Percentiles rank a stretch among this genome's conserved stretches.
Evolutionary conservation across 2,113 vertebrate genomes (phyloP).

Genomic region (Caretta caretta): DNA sequence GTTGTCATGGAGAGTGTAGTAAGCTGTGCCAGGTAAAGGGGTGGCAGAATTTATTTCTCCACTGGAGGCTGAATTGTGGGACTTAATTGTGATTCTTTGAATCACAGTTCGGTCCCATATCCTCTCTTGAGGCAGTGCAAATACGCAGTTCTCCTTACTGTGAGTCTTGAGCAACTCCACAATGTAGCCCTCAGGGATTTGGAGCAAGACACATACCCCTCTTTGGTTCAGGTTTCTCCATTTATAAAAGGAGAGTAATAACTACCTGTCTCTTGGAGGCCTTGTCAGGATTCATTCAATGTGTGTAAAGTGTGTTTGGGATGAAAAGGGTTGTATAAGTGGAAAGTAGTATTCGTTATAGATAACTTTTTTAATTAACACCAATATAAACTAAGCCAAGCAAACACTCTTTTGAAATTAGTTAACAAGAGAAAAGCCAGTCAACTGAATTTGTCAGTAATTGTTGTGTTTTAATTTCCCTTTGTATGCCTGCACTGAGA

Average conservation of each 20-base stretch:
- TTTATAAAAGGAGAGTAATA: background rate
- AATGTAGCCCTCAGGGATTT: background rate
- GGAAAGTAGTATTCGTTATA: background rate
- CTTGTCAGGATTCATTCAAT: background rate
- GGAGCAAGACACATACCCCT: background rate
- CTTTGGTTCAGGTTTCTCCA: background rate
- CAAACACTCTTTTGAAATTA: background rate
- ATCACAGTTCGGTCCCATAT: background rate
- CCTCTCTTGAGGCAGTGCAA: background rate
- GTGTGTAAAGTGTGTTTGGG: background rate
- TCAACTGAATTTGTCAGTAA: background rate
- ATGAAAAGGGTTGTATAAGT: background rate
- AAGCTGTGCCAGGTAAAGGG: background rate
- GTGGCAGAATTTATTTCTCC: background rate
- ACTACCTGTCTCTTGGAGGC: background rate
- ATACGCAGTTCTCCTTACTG: rapidly evolving
- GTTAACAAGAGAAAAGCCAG: background rate
- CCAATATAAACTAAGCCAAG: background rate
- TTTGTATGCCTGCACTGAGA: background rate
- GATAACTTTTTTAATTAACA: background rate
- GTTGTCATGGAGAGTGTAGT: background rate
- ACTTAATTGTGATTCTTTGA: background rate
- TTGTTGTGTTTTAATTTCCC: conserved; percentile 13
- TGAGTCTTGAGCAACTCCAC: background rate
- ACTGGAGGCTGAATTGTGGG: no score